These are phyloP conservation scores for Synergus itoensis DNA, from an alignment of 2,888 invertebrate species.

Conservation along the genomic window DNA sequence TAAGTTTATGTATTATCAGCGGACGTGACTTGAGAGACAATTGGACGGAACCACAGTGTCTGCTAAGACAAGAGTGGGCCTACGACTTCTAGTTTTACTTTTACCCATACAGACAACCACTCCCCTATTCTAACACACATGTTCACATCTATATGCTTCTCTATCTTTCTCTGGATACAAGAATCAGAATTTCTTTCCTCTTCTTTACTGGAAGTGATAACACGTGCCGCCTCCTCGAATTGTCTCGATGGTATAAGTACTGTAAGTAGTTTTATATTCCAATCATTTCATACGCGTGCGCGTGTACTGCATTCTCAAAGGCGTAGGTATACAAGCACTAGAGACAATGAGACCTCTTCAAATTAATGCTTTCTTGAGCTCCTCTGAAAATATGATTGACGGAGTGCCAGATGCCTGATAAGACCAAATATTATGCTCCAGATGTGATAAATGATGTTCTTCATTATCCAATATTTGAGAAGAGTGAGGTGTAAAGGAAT, in stretches of 20 bases:
- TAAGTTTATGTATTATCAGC: slow-evolving; percentile 15
- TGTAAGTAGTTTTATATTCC: slow-evolving; percentile 13
- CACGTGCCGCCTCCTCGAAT: slow-evolving; percentile 13
- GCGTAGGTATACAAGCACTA: slow-evolving; percentile 18
- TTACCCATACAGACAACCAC: neutral
- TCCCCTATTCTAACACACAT: neutral
- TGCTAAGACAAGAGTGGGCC: neutral
- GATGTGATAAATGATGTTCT: slow-evolving; percentile 18
- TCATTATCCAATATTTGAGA: slow-evolving; percentile 2
- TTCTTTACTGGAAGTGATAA: slow-evolving; percentile 11
- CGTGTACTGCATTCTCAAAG: neutral
- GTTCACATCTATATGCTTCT: neutral
- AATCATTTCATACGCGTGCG: neutral
- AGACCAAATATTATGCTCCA: slow-evolving; percentile 14
- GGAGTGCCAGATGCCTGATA: slow-evolving; percentile 21
- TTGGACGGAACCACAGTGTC: slow-evolving; percentile 6
- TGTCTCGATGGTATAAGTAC: neutral
- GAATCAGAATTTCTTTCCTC: neutral
- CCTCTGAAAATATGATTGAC: slow-evolving; percentile 20
- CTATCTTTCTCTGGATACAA: slow-evolving; percentile 3
- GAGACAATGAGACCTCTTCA: slow-evolving; percentile 28
- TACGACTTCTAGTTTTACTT: slow-evolving; percentile 1
- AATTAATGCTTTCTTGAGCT: slow-evolving; percentile 25
- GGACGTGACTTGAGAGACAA: slow-evolving; percentile 10
- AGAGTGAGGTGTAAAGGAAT: neutral